These are phyloP conservation scores for Chloromyia formosa DNA, from an alignment of 2,888 invertebrate species.

Conservation along the genomic window DNA sequence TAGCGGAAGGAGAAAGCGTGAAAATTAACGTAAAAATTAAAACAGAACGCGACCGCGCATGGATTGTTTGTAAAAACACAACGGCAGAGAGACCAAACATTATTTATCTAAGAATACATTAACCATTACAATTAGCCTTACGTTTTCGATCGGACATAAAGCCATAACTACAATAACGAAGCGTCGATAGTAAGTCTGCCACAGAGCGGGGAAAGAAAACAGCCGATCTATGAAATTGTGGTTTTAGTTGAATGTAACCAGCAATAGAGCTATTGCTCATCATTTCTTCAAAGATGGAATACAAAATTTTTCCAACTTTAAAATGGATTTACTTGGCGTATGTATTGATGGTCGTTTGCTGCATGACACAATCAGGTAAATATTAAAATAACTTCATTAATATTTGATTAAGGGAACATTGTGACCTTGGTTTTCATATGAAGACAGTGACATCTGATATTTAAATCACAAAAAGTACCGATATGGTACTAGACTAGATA, in stretches of 20 bases:
- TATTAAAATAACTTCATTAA: not conserved
- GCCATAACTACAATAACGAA: not conserved
- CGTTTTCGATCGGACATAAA: not conserved
- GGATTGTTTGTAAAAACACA: not conserved
- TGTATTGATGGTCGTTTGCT: not conserved
- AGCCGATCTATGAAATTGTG: not conserved
- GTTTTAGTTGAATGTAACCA: not conserved
- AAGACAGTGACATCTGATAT: too few relatives aligned
- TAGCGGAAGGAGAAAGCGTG: slow-evolving; percentile 36
- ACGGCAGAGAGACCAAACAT: not conserved
- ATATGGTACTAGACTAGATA: too few relatives aligned
- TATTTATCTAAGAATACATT: not conserved
- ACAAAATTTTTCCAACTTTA: not conserved
- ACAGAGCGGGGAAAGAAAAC: not conserved
- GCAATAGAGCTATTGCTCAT: not conserved
- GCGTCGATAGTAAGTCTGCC: not conserved
- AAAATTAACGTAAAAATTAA: not conserved
- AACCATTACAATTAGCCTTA: not conserved
- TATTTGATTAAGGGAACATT: not conserved
- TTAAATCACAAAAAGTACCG: too few relatives aligned
- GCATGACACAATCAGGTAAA: slow-evolving; percentile 18
- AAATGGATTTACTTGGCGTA: slow-evolving; percentile 7
- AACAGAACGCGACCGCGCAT: not conserved
- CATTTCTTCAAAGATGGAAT: slow-evolving; percentile 16
- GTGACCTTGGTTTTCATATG: too few relatives aligned